A percentile compares a stretch with the other conserved stretches of the same genome.
phyloP scores from a whole-genome alignment of 2,888 invertebrate species.

The Ophion slaviceki region DNA sequence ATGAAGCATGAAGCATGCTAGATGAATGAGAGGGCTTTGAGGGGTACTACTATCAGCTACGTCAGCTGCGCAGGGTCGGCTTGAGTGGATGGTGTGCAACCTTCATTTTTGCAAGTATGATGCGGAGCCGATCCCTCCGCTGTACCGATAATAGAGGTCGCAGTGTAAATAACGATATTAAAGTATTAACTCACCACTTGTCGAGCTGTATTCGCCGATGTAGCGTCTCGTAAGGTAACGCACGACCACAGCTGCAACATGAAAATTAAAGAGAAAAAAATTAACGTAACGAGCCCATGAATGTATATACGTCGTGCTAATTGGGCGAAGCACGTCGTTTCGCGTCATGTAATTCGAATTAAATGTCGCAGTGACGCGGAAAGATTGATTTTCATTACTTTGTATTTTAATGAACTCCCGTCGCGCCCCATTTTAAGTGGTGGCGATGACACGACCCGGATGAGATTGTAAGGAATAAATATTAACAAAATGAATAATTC shows the following conservation, averaged over 20 bases:
- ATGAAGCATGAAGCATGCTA: too few species aligned
- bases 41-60: too few species aligned
- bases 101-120: too few species aligned
- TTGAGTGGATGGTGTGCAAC: too few species aligned
- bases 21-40: too few species aligned
- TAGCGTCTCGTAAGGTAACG: slow-evolving; percentile 91
- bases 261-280: slow-evolving; percentile 68
- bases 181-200: slow-evolving; percentile 87
- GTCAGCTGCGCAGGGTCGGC: too few species aligned
- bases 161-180: background rate
- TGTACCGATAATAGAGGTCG: too few species aligned
- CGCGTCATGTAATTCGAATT: slow-evolving; percentile 19
- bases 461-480: background rate
- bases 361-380: slow-evolving; percentile 14
- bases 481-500: slow-evolving; percentile 15
- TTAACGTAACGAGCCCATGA: background rate
- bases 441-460: background rate
- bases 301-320: slow-evolving; percentile 13
- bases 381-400: slow-evolving; percentile 50
- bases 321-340: background rate
- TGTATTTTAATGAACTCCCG: slow-evolving; percentile 46
- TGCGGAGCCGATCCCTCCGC: too few species aligned
- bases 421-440: background rate
- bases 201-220: slow-evolving; percentile 92
- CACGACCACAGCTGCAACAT: slow-evolving; percentile 91